Percentiles rank a stretch among this genome's conserved stretches.
These are phyloP conservation scores for Tringa solitaria DNA, from an alignment of 2,113 vertebrate genomes.

Conservation along the genomic window DNA sequence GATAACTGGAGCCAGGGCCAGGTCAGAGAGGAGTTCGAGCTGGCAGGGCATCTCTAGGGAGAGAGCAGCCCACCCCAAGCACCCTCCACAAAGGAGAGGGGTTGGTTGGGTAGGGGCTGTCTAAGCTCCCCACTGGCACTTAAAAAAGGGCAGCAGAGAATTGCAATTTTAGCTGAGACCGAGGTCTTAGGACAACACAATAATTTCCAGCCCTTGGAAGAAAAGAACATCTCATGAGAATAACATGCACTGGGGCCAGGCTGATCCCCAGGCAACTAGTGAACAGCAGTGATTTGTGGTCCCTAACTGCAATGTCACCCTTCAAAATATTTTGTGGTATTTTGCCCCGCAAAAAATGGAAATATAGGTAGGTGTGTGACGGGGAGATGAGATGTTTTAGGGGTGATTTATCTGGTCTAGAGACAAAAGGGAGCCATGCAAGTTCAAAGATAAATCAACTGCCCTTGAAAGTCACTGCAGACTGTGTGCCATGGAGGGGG, in stretches of 20 bases:
- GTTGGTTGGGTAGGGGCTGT: neutral
- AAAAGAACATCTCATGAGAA: neutral
- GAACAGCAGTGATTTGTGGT: neutral
- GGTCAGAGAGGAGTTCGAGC: accelerated
- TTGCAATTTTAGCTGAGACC: neutral
- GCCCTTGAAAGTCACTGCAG: neutral
- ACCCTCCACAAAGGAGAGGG: neutral
- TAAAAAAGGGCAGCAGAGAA: neutral
- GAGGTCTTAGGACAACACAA: neutral
- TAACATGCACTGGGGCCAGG: accelerated
- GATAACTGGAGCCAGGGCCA: neutral
- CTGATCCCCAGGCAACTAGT: neutral
- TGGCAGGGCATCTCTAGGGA: neutral
- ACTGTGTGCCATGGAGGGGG: neutral
- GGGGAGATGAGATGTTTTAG: neutral
- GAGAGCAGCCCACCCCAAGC: neutral
- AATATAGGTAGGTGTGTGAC: neutral
- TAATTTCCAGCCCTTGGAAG: neutral
- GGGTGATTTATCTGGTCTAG: neutral
- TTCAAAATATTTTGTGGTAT: neutral
- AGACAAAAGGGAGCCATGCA: neutral
- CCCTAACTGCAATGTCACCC: neutral
- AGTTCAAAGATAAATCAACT: neutral
- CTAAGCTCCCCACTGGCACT: neutral
- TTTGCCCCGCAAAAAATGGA: neutral